These are phyloP conservation scores for Nasalis larvatus DNA, from an alignment of 2,113 vertebrate species.

Conservation along the genomic window DNA sequence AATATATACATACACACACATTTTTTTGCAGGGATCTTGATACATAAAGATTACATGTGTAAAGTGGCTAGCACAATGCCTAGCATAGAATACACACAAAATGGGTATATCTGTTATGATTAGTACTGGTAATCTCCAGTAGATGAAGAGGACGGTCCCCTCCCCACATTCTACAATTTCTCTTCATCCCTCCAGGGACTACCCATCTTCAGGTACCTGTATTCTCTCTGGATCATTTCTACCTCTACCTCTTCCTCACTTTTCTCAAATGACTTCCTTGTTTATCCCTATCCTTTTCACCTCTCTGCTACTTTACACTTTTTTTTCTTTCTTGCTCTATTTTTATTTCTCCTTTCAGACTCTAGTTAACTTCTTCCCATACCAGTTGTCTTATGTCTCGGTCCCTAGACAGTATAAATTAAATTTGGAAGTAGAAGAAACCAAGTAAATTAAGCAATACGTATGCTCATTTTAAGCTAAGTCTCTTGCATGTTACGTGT, in stretches of 20 bases:
- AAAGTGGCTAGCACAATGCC: background rate
- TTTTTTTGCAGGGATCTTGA: background rate
- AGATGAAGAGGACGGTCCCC: background rate
- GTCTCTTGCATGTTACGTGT: background rate
- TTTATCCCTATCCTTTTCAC: background rate
- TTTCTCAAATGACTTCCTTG: background rate
- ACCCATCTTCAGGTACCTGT: background rate
- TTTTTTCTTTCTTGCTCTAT: background rate
- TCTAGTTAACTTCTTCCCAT: background rate
- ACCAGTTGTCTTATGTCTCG: background rate
- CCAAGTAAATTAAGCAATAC: background rate
- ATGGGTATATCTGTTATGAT: background rate
- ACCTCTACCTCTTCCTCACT: background rate
- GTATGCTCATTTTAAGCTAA: background rate
- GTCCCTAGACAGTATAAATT: background rate
- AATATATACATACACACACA: background rate
- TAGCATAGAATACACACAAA: background rate
- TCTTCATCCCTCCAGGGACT: background rate
- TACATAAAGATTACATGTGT: background rate
- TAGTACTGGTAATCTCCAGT: background rate
- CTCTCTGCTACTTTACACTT: background rate
- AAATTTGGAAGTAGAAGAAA: background rate
- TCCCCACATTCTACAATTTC: background rate
- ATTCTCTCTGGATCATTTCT: background rate
- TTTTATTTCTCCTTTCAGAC: background rate